Percentiles rank a stretch among this genome's conserved stretches.
phyloP scores from a whole-genome alignment of 2,797 vertebrate genomes.

The Rachycentron canadum region DNA sequence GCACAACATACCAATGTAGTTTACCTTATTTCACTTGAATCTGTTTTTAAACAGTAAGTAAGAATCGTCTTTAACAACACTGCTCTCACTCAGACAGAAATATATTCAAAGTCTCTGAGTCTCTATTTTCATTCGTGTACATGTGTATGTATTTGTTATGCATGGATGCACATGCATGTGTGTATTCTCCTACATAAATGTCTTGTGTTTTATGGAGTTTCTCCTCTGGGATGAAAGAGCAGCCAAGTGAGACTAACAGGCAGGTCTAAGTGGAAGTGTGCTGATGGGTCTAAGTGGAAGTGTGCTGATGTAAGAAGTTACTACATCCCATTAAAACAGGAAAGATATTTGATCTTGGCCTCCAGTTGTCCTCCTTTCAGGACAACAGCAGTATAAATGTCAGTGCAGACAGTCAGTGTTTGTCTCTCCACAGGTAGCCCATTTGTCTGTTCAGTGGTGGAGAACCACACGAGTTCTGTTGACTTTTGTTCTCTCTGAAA shows the following conservation, averaged over 20 bases:
- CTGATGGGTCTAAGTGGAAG: conserved; percentile 68
- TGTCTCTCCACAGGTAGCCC: conserved; percentile 41
- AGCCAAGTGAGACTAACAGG: conserved; percentile 76
- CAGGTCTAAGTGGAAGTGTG: conserved; percentile 72
- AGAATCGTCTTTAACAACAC: conserved; percentile 5
- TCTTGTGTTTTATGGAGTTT: conserved; percentile 54
- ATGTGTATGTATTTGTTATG: conserved; percentile 24
- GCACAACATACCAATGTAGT: neutral
- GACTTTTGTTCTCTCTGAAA: conserved; percentile 21
- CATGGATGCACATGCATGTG: conserved; percentile 32
- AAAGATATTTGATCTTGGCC: conserved; percentile 68
- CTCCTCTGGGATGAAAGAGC: conserved; percentile 57
- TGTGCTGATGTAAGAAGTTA: conserved; percentile 71
- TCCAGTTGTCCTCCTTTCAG: conserved; percentile 66
- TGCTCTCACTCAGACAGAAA: conserved; percentile 6
- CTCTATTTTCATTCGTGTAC: neutral
- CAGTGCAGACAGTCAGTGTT: conserved; percentile 24
- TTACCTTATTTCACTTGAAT: neutral
- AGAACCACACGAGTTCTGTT: conserved; percentile 27
- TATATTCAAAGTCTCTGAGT: neutral
- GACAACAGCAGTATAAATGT: conserved; percentile 58
- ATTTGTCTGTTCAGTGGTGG: conserved; percentile 48
- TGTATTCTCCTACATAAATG: conserved; percentile 52
- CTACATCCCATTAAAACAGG: conserved; percentile 69
- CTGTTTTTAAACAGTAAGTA: neutral